Base-by-base conservation (phyloP, 2,797 vertebrate species). In the Eulemur albifrons region DNA sequence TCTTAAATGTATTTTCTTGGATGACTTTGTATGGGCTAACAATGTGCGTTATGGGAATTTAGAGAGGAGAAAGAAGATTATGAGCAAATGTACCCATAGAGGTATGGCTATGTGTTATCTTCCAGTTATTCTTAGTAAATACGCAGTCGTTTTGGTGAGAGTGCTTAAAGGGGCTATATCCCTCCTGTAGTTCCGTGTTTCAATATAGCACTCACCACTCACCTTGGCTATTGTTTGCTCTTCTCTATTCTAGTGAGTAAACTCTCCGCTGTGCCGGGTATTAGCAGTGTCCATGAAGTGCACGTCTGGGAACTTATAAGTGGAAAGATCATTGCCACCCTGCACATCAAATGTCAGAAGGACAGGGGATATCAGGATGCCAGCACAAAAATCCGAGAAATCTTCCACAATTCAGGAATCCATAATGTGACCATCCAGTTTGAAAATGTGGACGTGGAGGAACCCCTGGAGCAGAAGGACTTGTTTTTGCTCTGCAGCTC, bases 381-480 rank as follows among this genome's bases (percentile, higher is more conserved):
- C 90, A 98, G 98, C 54, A 65, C 65, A 6, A 97, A 98, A 94
- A 98, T 99, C 40, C 98, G 98, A 45, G 98, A 99, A 87, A 77
- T 99, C 96, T 99, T 99, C 97, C 99, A 99, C 0, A 45, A 91
- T 2, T 97, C 98, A 0, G 99, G 99, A 10, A 96, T 99, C 94
- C 99, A 99, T 96, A 99, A 97, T 0, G 98, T 99, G 95, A 99
- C 99, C 88, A 98, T 99, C 35, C 99, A 99, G 98, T 98, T 98
- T 0, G 99, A 99, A 97, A 98, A 97, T 0, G 21, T 40, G 5
- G 98, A 98, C 50, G 35, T 65, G 23, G 98, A 97, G 93, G 96
- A 93, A 8, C 43, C 94, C 6, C 13, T 9, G 2, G 98, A 98
- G 45, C 94, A 86, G 25, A 98, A 98, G 92, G 97, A 96, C 35